Evolutionary conservation across 2,797 vertebrate genomes (phyloP).

Genomic region (Lophura swinhoii): DNA sequence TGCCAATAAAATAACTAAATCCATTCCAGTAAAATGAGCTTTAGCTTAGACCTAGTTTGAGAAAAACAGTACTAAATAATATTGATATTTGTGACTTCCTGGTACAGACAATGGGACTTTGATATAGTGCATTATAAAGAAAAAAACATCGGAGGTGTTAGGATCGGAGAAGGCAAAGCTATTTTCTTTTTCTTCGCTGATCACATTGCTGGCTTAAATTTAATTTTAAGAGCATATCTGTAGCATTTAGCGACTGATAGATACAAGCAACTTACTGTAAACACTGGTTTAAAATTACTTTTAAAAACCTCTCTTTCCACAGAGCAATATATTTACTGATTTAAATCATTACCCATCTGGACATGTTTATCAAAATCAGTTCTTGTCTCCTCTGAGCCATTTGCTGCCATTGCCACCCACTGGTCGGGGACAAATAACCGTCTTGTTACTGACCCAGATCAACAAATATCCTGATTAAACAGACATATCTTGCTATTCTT

Average conservation of each 20-base stretch:
- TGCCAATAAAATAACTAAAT: slow-evolving; percentile 37
- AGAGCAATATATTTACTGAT: slow-evolving; percentile 56
- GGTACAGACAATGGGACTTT: background rate
- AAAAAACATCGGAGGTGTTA: background rate
- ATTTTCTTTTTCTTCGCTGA: slow-evolving; percentile 17
- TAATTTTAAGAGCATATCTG: background rate
- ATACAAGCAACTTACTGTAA: background rate
- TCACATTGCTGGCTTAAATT: background rate
- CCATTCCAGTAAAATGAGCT: slow-evolving; percentile 25
- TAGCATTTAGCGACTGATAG: background rate
- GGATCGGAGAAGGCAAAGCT: background rate
- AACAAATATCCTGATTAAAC: slow-evolving; percentile 69
- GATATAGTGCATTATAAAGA: background rate
- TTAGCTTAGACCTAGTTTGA: background rate
- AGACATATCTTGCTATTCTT: slow-evolving; percentile 42
- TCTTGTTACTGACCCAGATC: slow-evolving; percentile 71
- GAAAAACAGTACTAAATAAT: background rate
- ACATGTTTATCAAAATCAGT: slow-evolving; percentile 71
- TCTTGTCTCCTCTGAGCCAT: slow-evolving; percentile 57
- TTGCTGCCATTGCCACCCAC: slow-evolving; percentile 73
- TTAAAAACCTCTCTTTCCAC: slow-evolving; percentile 14
- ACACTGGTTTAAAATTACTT: slow-evolving; percentile 41
- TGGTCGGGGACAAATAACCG: slow-evolving; percentile 59
- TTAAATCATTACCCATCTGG: slow-evolving; percentile 71
- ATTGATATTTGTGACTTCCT: background rate